Percentiles rank a stretch among this genome's conserved stretches.
These are phyloP conservation scores for Malaclemys terrapin DNA, from an alignment of 2,113 vertebrate species.

Conservation along the genomic window DNA sequence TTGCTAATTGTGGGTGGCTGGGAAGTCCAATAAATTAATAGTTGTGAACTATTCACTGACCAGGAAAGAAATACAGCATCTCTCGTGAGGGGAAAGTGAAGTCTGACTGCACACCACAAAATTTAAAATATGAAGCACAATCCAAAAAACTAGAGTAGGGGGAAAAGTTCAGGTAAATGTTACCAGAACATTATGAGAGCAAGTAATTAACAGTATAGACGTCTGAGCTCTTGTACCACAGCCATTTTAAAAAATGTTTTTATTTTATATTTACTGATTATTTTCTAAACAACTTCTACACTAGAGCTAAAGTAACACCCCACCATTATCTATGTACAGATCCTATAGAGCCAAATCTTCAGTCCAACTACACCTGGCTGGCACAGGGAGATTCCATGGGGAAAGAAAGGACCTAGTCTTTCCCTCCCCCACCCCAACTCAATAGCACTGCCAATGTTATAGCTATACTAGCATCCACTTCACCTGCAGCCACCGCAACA, in stretches of 20 bases:
- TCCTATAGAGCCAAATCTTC: neutral
- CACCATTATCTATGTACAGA: neutral
- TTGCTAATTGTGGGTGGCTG: slow-evolving; percentile 27
- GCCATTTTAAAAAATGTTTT: neutral
- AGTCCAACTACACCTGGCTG: neutral
- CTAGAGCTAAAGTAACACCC: neutral
- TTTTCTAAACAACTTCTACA: neutral
- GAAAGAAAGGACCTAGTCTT: neutral
- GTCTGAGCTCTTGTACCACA: neutral
- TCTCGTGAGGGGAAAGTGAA: neutral
- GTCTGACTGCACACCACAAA: neutral
- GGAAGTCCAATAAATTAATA: slow-evolving; percentile 23
- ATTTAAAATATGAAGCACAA: neutral
- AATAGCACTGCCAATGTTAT: neutral
- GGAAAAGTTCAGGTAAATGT: neutral
- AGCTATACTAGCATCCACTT: neutral
- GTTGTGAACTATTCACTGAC: neutral
- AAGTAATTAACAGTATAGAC: neutral
- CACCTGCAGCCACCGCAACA: neutral
- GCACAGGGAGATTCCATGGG: neutral
- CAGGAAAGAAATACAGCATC: neutral
- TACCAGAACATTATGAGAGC: neutral
- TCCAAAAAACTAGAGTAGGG: neutral
- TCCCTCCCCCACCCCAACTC: neutral
- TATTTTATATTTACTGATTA: neutral